Base-by-base conservation (phyloP, 2,888 invertebrate species). In the Tinea semifulvella region DNA sequence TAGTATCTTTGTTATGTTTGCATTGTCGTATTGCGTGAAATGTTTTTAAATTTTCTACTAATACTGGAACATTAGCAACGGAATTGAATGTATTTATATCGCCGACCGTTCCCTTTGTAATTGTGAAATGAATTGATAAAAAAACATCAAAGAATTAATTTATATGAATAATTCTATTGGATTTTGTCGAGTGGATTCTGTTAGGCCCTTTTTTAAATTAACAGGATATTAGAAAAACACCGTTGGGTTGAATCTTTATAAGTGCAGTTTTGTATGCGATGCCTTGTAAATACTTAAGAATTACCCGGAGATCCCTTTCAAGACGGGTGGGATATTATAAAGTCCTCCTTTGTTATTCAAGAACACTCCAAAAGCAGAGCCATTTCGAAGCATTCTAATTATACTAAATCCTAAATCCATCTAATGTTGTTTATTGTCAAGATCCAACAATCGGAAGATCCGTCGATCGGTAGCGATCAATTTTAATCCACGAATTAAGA, bases 401-500 rank as follows among this genome's bases (percentile, higher is more conserved):
- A 74, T 70, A 68, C 57, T 56, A 53, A 56, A 66, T 63, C 60
- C 61, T 56, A 63, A 63, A 63, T 58, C 66, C n/a, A 61, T 60
- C 65, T 57, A 25, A 58, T 58, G 57, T 61, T 69, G 68, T 71
- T 71, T 74, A 75, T 68, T 70, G 65, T 68, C 11, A 45, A 69
- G 61, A 66, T 64, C 67, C 66, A 60, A 69, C 71, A 75, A 71
- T 70, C 71, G 66, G 63, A 65, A 73, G 69, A 65, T 63, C 52
- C 60, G 68, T 68, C 60, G 67, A 67, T 69, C 67, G 59, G 61
- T 61, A 63, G 61, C 63, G 68, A 73, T 73, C 74, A 65, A 61
- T 68, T 69, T 66, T 79, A 76, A 80, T 79, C 80, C 68, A 58
- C 61, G 54, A 73, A 77, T 73, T 72, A 76, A 68, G 69, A 65